Percentiles rank a stretch among this genome's conserved stretches.
Evolutionary conservation across 1,140 invertebrate genomes (phyloP).

Genomic region (Leptinotarsa undecemlineata): DNA sequence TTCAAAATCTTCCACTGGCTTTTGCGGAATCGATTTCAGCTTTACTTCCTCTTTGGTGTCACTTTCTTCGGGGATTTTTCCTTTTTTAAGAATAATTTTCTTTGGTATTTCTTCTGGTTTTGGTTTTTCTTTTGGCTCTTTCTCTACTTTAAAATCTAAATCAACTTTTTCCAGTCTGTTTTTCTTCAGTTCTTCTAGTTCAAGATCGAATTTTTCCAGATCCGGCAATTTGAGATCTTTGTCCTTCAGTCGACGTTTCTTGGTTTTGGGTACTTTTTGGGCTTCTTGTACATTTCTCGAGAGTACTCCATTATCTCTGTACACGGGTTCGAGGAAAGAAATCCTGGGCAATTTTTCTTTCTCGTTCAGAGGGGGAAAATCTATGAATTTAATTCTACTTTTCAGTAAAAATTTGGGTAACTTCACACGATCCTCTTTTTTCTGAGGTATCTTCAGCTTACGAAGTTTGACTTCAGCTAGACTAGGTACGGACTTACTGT

Average conservation of each 20-base stretch:
- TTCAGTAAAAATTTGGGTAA: slow-evolving; percentile 69
- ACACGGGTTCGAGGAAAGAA: slow-evolving; percentile 60
- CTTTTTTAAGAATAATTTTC: slow-evolving; percentile 57
- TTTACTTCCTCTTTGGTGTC: slow-evolving; percentile 26
- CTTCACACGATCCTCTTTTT: slow-evolving; percentile 55
- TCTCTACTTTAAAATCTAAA: slow-evolving; percentile 42
- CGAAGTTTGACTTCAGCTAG: slow-evolving; percentile 54
- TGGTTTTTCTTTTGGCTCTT: slow-evolving; percentile 41
- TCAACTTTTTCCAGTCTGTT: slow-evolving; percentile 48
- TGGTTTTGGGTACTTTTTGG: slow-evolving; percentile 63
- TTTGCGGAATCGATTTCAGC: slow-evolving; percentile 30
- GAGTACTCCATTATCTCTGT: slow-evolving; percentile 65
- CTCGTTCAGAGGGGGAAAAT: slow-evolving; percentile 63
- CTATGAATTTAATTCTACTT: slow-evolving; percentile 65
- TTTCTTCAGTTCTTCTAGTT: slow-evolving; percentile 59
- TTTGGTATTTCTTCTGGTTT: slow-evolving; percentile 39
- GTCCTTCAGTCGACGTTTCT: slow-evolving; percentile 55
- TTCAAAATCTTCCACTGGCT: slow-evolving; percentile 20
- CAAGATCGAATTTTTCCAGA: slow-evolving; percentile 70
- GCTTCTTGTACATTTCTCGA: slow-evolving; percentile 75
- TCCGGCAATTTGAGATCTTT: slow-evolving; percentile 73
- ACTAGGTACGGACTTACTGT: slow-evolving; percentile 71
- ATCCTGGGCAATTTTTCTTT: slow-evolving; percentile 59
- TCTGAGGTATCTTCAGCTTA: slow-evolving; percentile 45
- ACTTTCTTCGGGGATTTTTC: slow-evolving; percentile 52